Evolutionary conservation across 2,113 vertebrate species (phyloP).

Genomic region (Melierax canorus): DNA sequence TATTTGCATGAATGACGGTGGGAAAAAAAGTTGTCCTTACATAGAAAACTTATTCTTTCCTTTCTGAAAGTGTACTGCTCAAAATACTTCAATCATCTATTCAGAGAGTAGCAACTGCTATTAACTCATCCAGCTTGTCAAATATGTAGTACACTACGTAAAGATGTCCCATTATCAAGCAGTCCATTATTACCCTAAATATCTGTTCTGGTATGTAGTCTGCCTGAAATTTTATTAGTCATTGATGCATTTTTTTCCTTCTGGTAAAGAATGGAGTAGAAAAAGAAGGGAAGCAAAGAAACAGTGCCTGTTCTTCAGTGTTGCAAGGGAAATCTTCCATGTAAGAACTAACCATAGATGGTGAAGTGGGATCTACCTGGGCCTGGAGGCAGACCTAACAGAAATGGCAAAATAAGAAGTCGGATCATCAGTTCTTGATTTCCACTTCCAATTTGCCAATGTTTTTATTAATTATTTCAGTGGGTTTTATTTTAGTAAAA

Average conservation of each 20-base stretch:
- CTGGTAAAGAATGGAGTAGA: neutral
- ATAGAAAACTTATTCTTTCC: neutral
- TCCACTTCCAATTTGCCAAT: neutral
- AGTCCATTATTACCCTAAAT: neutral
- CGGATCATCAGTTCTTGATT: neutral
- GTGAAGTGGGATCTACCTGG: neutral
- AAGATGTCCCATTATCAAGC: neutral
- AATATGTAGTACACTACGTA: neutral
- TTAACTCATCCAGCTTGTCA: neutral
- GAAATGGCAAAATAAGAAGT: neutral
- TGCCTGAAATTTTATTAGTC: neutral
- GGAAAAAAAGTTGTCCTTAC: neutral
- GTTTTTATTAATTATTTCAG: neutral
- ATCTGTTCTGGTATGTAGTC: neutral
- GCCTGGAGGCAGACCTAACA: neutral
- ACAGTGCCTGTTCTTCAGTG: neutral
- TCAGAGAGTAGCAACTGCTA: neutral
- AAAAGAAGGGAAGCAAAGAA: neutral
- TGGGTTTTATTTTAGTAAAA: neutral
- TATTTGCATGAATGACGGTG: neutral
- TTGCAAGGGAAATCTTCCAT: neutral
- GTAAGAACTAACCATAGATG: neutral
- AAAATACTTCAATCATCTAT: neutral
- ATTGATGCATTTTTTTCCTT: neutral
- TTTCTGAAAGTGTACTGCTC: neutral